Conservation (phyloP, 2,797 vertebrate genomes). For the Delichon dasypus region DNA sequence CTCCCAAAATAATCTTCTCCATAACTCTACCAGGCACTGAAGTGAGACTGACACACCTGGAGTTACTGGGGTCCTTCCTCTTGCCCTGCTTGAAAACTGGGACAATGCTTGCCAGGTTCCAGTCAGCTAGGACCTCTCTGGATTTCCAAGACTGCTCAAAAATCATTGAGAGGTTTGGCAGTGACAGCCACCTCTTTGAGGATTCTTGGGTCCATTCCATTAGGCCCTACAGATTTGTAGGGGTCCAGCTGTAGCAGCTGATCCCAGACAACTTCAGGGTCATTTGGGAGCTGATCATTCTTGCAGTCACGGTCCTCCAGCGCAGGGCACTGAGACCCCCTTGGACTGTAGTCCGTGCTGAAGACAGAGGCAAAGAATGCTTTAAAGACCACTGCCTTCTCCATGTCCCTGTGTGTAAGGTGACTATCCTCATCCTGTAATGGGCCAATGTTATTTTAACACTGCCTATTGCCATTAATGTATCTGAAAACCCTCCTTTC, state of each 20-base stretch:
- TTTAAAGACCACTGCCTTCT: background rate
- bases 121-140: background rate
- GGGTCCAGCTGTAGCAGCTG: background rate
- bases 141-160: background rate
- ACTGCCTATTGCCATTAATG: background rate
- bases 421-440: background rate
- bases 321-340: background rate
- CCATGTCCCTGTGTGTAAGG: background rate
- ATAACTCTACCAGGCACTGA: background rate
- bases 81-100: background rate
- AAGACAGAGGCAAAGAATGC: background rate
- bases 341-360: too few species aligned
- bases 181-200: background rate
- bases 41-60: background rate
- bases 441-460: background rate
- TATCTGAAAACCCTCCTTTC: background rate
- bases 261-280: background rate
- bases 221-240: background rate
- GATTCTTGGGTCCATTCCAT: background rate
- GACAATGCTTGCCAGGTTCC: accelerated
- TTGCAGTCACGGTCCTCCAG: accelerated
- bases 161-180: background rate
- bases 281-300: background rate
- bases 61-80: background rate
- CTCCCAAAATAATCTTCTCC: background rate